Percentiles rank a stretch among this genome's conserved stretches.
These are phyloP conservation scores for Calonectris borealis DNA, from an alignment of 2,113 vertebrate species.

Conservation along the genomic window DNA sequence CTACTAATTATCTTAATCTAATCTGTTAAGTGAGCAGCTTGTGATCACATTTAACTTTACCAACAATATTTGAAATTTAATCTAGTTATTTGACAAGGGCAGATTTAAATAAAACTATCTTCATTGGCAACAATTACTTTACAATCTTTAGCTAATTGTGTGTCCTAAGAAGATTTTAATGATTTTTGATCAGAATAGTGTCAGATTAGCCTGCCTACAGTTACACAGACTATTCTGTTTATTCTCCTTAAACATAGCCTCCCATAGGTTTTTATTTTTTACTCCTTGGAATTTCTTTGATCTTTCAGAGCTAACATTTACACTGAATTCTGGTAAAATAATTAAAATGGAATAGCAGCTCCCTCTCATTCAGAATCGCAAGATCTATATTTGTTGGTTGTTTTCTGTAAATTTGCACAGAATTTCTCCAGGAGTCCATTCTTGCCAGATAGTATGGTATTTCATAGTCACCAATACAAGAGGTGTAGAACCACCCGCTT, in stretches of 20 bases:
- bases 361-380: neutral
- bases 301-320: neutral
- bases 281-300: neutral
- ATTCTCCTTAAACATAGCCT: neutral
- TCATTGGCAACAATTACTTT: neutral
- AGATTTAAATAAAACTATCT: neutral
- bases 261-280: neutral
- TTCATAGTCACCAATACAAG: neutral
- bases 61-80: neutral
- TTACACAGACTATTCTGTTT: neutral
- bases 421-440: neutral
- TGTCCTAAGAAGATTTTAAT: neutral
- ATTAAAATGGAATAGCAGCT: neutral
- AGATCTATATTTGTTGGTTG: neutral
- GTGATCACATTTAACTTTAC: neutral
- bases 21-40: neutral
- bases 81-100: neutral
- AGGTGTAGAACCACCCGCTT: neutral
- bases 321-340: neutral
- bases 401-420: neutral
- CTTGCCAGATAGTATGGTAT: neutral
- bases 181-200: neutral
- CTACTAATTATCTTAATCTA: neutral
- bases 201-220: neutral
- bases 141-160: neutral